A percentile compares a stretch with the other conserved stretches of the same genome.
Evolutionary conservation across 1,140 invertebrate species (phyloP).

Genomic region (Colletes gigas): DNA sequence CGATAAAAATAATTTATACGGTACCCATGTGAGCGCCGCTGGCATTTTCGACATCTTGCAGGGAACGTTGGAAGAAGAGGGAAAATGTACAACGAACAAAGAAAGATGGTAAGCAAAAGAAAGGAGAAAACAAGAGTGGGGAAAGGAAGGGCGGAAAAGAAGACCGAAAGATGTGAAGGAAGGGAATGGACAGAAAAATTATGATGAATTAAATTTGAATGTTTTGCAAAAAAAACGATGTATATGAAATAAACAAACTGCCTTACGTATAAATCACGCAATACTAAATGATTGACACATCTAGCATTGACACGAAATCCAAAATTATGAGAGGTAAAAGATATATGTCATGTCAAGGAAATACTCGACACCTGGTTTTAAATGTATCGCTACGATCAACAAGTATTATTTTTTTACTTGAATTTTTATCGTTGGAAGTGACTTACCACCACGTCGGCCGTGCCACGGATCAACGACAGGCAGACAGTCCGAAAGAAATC

Average conservation of each 20-base stretch:
- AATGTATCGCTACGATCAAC: background rate
- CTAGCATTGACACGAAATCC: background rate
- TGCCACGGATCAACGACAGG: constrained; percentile 67
- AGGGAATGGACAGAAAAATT: constrained; percentile 19
- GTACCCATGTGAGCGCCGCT: constrained; percentile 56
- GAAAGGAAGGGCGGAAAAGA: constrained; percentile 13
- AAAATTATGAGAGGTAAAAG: background rate
- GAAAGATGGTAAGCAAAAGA: constrained; percentile 41
- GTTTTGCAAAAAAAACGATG: background rate
- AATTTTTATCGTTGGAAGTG: background rate
- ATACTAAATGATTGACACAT: background rate
- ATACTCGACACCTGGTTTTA: background rate
- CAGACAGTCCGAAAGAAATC: constrained; percentile 59
- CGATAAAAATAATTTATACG: constrained; percentile 66
- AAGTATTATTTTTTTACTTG: background rate
- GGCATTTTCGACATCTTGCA: constrained; percentile 45
- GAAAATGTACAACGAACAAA: constrained; percentile 16
- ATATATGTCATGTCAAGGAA: constrained; percentile 6
- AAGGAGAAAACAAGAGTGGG: constrained; percentile 38
- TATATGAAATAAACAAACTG: background rate
- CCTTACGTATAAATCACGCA: background rate
- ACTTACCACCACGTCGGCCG: constrained; percentile 58
- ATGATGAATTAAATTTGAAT: constrained; percentile 3
- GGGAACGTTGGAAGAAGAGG: constrained; percentile 28
- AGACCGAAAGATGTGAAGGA: constrained; percentile 1